Percentiles rank a stretch among this genome's conserved stretches.
Evolutionary conservation across 2,888 invertebrate species (phyloP).

Genomic region (Agapostemon virescens): DNA sequence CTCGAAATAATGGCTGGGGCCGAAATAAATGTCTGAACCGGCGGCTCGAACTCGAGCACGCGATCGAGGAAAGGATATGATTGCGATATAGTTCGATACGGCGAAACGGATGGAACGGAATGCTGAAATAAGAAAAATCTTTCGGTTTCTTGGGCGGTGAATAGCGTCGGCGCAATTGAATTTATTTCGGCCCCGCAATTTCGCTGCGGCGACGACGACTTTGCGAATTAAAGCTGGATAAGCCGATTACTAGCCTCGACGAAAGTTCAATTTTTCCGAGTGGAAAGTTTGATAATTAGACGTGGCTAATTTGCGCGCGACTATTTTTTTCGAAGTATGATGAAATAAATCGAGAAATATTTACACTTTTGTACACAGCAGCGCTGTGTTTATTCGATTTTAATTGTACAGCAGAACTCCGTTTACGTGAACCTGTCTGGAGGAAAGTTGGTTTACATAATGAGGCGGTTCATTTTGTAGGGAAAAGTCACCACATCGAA

Average conservation of each 20-base stretch:
- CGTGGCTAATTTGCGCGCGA: not conserved
- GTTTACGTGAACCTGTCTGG: too few relatives aligned
- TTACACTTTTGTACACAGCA: not conserved
- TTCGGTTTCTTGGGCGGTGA: slow-evolving; percentile 3
- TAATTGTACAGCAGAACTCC: too few relatives aligned
- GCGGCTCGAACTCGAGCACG: not conserved
- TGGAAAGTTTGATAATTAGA: not conserved
- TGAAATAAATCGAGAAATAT: not conserved
- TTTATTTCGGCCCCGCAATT: not conserved
- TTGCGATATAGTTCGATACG: slow-evolving; percentile 13
- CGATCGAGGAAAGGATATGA: slow-evolving; percentile 18
- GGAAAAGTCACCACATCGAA: too few relatives aligned
- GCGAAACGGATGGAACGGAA: slow-evolving; percentile 11
- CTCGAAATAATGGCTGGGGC: slow-evolving; percentile 30
- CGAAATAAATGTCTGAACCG: slow-evolving; percentile 23
- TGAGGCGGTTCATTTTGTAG: too few relatives aligned
- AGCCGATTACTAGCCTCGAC: not conserved
- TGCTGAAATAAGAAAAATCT: slow-evolving; percentile 1
- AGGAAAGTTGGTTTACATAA: too few relatives aligned
- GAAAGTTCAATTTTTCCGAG: not conserved
- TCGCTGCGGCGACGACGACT: not conserved
- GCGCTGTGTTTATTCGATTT: not conserved
- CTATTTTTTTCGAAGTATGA: not conserved
- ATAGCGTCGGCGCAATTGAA: slow-evolving; percentile 21
- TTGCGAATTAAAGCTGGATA: not conserved